Conservation (phyloP, 1,140 invertebrate species). For the Lethrus apterus region DNA sequence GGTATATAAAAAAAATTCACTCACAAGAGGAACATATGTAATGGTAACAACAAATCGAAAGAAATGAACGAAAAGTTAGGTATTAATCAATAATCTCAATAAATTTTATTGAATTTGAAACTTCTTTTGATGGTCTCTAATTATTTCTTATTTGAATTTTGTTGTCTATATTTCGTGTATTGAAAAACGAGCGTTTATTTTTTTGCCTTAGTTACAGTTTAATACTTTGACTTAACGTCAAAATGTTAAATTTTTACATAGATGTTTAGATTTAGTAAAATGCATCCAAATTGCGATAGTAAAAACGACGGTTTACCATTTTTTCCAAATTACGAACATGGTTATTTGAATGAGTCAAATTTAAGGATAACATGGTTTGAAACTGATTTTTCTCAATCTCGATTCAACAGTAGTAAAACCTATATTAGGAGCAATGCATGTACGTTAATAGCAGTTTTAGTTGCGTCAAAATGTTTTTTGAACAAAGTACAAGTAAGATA, state of each 20-base stretch:
- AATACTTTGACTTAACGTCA: too few species aligned
- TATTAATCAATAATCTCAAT: too few species aligned
- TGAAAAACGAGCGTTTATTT: too few species aligned
- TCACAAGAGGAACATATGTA: too few species aligned
- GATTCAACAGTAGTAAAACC: conserved; percentile 31
- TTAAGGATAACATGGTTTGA: conserved; percentile 34
- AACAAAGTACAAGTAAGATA: conserved; percentile 21
- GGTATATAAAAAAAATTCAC: too few species aligned
- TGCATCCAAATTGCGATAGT: conserved; percentile 17
- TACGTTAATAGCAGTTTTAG: conserved; percentile 35
- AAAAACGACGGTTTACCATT: conserved; percentile 28
- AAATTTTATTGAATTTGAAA: too few species aligned
- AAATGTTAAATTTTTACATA: conserved; percentile 2
- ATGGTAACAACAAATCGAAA: too few species aligned
- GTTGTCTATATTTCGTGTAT: too few species aligned
- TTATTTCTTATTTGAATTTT: too few species aligned
- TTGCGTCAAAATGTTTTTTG: conserved; percentile 30
- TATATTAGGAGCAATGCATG: conserved; percentile 36
- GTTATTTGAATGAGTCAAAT: conserved; percentile 23
- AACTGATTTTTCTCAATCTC: conserved; percentile 33
- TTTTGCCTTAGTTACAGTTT: too few species aligned
- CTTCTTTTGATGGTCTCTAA: too few species aligned
- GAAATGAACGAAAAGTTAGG: too few species aligned
- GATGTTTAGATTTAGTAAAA: conserved; percentile 5
- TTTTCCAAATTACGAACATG: conserved; percentile 34